These are phyloP conservation scores for Epizoanthus scotinus DNA, from an alignment of 92 coral and sea anemone species.

Conservation along the genomic window DNA sequence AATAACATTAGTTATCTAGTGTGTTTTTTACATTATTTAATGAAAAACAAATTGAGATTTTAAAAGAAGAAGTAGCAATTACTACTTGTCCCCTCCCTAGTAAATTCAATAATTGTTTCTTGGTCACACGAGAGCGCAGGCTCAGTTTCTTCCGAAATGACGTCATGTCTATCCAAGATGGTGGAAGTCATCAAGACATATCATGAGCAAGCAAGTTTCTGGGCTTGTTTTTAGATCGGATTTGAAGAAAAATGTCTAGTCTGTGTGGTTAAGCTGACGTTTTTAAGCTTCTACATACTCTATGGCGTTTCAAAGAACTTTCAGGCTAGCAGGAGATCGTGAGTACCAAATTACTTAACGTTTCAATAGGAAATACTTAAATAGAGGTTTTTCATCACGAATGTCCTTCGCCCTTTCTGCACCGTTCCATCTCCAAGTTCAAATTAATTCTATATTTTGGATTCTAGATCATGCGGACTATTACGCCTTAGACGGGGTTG, in stretches of 20 bases:
- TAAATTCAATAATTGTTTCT: not conserved
- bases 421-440: not conserved
- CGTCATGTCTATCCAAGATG: conserved; percentile 43
- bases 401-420: not conserved
- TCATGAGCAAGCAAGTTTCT: conserved; percentile 38
- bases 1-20: too few species aligned
- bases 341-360: not conserved
- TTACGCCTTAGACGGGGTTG: conserved; percentile 85
- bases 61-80: too few species aligned
- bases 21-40: too few species aligned
- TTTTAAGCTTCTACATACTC: not conserved
- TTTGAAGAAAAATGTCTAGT: not conserved
- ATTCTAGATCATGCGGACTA: conserved; percentile 83
- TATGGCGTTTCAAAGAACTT: conserved; percentile 41
- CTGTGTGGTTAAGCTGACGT: not conserved
- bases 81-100: too few species aligned
- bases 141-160: conserved; percentile 19
- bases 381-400: not conserved
- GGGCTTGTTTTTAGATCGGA: conserved; percentile 17
- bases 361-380: not conserved
- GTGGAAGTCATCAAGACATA: conserved; percentile 27
- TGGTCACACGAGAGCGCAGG: conserved; percentile 20
- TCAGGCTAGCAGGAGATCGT: conserved; percentile 41
- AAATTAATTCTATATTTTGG: not conserved
- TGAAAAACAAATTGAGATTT: too few species aligned